Evolutionary conservation across 2,797 vertebrate species (phyloP).

Genomic region (Alfaro cultratus): DNA sequence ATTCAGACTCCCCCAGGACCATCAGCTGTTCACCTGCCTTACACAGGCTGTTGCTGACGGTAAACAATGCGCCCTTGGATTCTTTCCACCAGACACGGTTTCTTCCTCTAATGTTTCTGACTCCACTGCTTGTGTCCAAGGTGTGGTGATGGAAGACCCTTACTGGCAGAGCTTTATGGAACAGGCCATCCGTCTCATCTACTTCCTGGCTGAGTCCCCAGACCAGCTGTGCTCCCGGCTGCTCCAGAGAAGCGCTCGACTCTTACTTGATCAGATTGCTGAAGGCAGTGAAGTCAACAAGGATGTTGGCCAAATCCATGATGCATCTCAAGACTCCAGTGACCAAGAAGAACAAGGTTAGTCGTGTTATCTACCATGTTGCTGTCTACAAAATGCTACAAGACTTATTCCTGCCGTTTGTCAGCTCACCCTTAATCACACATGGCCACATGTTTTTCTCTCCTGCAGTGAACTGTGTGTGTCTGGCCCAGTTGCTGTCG

Average conservation of each 20-base stretch:
- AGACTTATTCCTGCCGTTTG: constrained; percentile 6
- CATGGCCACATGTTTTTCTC: constrained; percentile 26
- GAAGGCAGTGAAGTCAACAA: constrained; percentile 65
- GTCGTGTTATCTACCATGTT: neutral
- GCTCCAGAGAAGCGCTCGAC: constrained; percentile 85
- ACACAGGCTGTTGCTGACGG: constrained; percentile 82
- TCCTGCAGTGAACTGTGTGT: constrained; percentile 77
- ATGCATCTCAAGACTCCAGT: constrained; percentile 67
- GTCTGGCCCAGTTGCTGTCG: constrained; percentile 88
- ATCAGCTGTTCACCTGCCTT: constrained; percentile 87
- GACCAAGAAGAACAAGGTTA: constrained; percentile 70
- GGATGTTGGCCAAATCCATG: constrained; percentile 62
- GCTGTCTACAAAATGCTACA: neutral
- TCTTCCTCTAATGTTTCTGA: neutral
- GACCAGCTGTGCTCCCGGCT: constrained; percentile 89
- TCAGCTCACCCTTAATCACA: constrained; percentile 13
- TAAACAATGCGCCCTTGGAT: constrained; percentile 18
- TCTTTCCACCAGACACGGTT: neutral
- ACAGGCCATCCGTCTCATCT: constrained; percentile 87
- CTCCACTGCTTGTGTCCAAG: constrained; percentile 42
- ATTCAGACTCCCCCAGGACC: constrained; percentile 88
- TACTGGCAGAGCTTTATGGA: constrained; percentile 96
- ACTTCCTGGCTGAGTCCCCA: constrained; percentile 91
- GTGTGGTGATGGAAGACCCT: constrained; percentile 78
- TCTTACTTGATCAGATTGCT: constrained; percentile 83